A percentile compares a stretch with the other conserved stretches of the same genome.
These are phyloP conservation scores for Catamblyrhynchus diadema DNA, from an alignment of 2,797 vertebrate species.

Conservation along the genomic window DNA sequence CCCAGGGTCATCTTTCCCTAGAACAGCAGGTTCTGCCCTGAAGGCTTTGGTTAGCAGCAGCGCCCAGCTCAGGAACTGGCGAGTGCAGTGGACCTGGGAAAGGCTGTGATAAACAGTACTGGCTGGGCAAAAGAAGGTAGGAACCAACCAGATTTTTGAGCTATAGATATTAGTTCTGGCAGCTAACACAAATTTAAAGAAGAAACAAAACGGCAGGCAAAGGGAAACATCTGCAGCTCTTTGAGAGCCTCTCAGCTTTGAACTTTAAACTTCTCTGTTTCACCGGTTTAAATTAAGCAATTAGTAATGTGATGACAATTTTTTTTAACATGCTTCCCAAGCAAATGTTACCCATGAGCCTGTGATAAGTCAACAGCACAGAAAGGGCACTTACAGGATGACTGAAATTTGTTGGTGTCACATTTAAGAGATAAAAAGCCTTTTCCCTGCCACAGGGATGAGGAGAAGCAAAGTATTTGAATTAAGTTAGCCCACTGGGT, in stretches of 20 bases:
- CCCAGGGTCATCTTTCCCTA: neutral
- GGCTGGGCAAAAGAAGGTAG: neutral
- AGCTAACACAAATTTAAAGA: neutral
- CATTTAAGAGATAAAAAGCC: neutral
- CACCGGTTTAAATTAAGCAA: neutral
- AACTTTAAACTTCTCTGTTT: neutral
- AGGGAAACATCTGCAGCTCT: constrained; percentile 60
- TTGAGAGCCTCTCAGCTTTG: neutral
- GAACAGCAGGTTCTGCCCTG: neutral
- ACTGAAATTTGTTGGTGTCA: neutral
- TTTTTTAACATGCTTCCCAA: neutral
- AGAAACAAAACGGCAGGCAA: neutral
- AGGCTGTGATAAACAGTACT: neutral
- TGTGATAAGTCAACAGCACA: neutral
- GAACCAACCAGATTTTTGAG: neutral
- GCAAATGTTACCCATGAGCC: neutral
- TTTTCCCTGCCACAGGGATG: neutral
- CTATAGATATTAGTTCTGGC: neutral
- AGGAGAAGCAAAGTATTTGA: neutral
- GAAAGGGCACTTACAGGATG: neutral
- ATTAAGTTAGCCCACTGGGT: neutral
- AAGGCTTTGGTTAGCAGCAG: neutral
- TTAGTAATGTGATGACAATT: neutral
- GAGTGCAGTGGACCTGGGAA: neutral
- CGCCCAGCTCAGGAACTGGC: rapidly evolving